These are phyloP conservation scores for Gobius niger DNA, from an alignment of 2,113 vertebrate genomes.

Conservation along the genomic window DNA sequence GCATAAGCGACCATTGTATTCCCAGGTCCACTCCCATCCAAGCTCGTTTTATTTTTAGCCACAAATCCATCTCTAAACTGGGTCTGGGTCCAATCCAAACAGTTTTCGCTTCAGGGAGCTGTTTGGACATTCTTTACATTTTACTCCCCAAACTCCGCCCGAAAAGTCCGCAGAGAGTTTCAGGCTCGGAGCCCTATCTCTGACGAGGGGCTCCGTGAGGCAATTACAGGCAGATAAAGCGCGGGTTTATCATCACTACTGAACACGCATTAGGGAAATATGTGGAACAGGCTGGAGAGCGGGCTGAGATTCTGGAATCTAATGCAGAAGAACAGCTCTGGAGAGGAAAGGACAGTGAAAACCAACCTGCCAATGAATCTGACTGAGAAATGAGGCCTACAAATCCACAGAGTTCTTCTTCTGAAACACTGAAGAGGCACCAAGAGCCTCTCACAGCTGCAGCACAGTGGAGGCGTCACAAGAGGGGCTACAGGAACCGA, in stretches of 20 bases:
- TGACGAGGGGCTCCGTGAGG: background rate
- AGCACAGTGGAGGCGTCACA: too few species aligned
- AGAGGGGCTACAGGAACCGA: too few species aligned
- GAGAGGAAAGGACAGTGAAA: too few species aligned
- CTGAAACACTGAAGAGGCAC: too few species aligned
- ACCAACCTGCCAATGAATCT: too few species aligned
- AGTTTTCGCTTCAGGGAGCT: slow-evolving; percentile 61
- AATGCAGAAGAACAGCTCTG: too few species aligned
- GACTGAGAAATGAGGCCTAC: too few species aligned
- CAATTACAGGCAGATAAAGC: background rate
- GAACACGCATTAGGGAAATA: background rate
- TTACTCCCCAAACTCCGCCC: slow-evolving; percentile 36
- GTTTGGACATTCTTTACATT: slow-evolving; percentile 70
- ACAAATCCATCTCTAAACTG: slow-evolving; percentile 47
- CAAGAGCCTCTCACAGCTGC: too few species aligned
- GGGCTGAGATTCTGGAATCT: too few species aligned
- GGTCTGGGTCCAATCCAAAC: slow-evolving; percentile 71
- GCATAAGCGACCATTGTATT: slow-evolving; percentile 25
- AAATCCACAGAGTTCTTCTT: too few species aligned
- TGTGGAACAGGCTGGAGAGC: background rate
- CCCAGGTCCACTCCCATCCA: slow-evolving; percentile 11
- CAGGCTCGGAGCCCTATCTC: background rate
- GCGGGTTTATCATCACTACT: background rate
- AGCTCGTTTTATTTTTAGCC: slow-evolving; percentile 66
- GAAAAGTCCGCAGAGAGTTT: slow-evolving; percentile 36